phyloP scores from a whole-genome alignment of 2,113 vertebrate species.

The Corapipo altera region DNA sequence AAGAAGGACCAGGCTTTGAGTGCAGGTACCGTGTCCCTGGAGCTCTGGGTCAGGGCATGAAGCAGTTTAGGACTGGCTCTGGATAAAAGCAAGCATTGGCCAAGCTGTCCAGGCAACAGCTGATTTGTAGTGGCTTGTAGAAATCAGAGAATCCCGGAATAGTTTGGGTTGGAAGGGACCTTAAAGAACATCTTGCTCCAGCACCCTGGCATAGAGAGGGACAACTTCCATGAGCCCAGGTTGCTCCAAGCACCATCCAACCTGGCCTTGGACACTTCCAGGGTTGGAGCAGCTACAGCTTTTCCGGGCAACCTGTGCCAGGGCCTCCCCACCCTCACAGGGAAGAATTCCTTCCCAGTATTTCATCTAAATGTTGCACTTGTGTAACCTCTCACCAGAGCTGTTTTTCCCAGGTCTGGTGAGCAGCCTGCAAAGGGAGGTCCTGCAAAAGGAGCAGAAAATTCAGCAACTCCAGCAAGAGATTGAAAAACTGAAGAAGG shows the following conservation, averaged over 20 bases:
- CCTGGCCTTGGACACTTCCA: not conserved
- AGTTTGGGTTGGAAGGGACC: not conserved
- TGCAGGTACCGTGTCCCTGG: conserved; percentile 57
- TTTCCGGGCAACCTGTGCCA: not conserved
- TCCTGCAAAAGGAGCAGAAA: conserved; percentile 69
- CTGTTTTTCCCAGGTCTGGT: conserved; percentile 61
- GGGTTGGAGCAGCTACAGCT: not conserved
- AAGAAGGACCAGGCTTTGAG: conserved; percentile 52
- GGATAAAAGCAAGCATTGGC: not conserved
- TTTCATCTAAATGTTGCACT: too few relatives aligned
- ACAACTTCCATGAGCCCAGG: not conserved
- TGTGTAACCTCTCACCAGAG: not conserved
- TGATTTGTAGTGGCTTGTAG: not conserved
- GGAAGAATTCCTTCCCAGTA: not conserved
- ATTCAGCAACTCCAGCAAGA: conserved; percentile 68
- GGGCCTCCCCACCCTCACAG: not conserved
- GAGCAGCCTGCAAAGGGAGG: conserved; percentile 72
- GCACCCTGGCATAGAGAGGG: not conserved
- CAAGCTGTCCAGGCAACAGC: not conserved
- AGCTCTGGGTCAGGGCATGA: accelerated
- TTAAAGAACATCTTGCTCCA: not conserved
- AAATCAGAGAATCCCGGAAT: not conserved
- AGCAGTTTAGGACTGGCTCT: not conserved
- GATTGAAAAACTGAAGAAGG: conserved; percentile 59
- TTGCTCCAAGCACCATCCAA: accelerated